phyloP scores from a whole-genome alignment of 1,140 invertebrate species.

The Lasaia peninsularis region DNA sequence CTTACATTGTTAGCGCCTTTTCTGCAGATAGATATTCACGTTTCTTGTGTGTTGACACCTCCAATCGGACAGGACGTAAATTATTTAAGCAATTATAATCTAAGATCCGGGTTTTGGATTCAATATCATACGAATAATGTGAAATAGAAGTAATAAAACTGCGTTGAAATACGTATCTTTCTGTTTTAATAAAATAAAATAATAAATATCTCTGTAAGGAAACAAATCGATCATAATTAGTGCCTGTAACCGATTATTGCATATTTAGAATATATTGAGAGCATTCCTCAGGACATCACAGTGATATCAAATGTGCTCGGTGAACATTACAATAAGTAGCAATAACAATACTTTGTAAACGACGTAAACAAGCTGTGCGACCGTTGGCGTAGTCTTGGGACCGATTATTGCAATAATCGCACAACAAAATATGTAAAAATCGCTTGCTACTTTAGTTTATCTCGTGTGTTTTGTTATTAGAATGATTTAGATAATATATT shows the following conservation, averaged over 20 bases:
- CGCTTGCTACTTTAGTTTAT: too few relatives aligned
- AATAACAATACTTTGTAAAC: not conserved
- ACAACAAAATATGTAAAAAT: too few relatives aligned
- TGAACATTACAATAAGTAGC: not conserved
- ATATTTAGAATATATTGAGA: slow-evolving; percentile 9
- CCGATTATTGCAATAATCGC: too few relatives aligned
- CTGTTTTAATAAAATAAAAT: not conserved
- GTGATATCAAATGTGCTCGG: slow-evolving; percentile 7
- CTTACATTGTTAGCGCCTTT: not conserved
- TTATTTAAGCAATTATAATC: slow-evolving; percentile 7
- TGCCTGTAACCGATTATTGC: slow-evolving; percentile 6
- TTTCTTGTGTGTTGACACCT: not conserved
- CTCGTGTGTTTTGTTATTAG: too few relatives aligned
- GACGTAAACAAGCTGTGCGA: not conserved
- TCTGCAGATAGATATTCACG: not conserved
- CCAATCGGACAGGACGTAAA: not conserved
- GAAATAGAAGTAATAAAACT: not conserved
- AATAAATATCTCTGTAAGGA: not conserved
- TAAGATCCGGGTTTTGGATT: slow-evolving; percentile 8
- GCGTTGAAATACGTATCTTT: not conserved
- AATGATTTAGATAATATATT: too few relatives aligned
- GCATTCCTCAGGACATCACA: slow-evolving; percentile 7
- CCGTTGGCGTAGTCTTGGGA: not conserved
- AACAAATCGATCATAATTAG: slow-evolving; percentile 2
- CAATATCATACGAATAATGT: not conserved